Percentiles rank a stretch among this genome's conserved stretches.
phyloP scores from a whole-genome alignment of 2,888 invertebrate genomes.

The Spisula solida region DNA sequence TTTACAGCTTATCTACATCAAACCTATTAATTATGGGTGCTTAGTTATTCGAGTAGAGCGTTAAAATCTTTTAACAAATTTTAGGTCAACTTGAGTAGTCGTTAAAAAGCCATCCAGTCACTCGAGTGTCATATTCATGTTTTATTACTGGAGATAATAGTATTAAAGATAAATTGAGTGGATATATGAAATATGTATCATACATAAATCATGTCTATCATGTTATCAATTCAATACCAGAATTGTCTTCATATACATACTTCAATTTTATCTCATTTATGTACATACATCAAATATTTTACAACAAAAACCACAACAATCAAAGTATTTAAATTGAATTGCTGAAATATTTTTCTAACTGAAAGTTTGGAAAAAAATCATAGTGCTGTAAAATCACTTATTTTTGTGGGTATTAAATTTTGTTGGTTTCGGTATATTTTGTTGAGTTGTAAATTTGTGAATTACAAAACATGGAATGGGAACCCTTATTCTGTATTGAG shows the following conservation, averaged over 20 bases:
- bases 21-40: background rate
- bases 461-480: too few species aligned
- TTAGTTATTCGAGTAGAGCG: constrained; percentile 5
- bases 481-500: too few species aligned
- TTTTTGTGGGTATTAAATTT: too few species aligned
- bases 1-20: background rate
- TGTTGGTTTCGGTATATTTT: too few species aligned
- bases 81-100: constrained; percentile 21
- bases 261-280: too few species aligned
- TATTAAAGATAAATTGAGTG: constrained; percentile 9
- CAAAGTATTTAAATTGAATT: background rate
- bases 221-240: background rate
- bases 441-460: too few species aligned
- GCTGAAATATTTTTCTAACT: background rate
- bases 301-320: too few species aligned
- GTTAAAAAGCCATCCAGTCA: constrained; percentile 21
- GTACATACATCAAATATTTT: too few species aligned
- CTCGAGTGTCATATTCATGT: background rate
- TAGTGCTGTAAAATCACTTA: too few species aligned
- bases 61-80: constrained; percentile 16
- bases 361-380: background rate
- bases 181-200: constrained; percentile 5
- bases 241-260: background rate
- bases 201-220: constrained; percentile 1
- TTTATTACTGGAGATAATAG: background rate